phyloP scores from a whole-genome alignment of 1,140 invertebrate genomes.

The Ganaspis sp. region DNA sequence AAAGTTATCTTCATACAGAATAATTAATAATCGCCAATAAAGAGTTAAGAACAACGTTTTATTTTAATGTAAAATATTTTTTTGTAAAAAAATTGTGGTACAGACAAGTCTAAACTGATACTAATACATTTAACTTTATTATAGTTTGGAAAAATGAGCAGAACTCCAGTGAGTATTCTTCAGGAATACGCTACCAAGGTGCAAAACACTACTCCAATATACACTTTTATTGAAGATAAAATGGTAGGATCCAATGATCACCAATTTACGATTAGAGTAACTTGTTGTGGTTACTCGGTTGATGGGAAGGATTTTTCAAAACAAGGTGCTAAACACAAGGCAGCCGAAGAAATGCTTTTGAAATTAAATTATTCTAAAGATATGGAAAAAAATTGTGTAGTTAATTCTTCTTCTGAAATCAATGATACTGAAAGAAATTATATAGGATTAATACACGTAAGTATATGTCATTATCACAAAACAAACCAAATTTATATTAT shows the following conservation, averaged over 20 bases:
- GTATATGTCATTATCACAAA: slow-evolving; percentile 6
- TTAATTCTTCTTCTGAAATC: slow-evolving; percentile 38
- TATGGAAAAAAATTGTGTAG: no score
- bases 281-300: neutral
- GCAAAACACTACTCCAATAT: neutral
- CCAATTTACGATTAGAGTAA: neutral
- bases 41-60: no score
- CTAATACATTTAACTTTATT: no score
- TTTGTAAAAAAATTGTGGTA: no score
- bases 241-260: neutral
- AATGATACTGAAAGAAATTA: neutral
- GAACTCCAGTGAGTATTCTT: neutral
- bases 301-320: neutral
- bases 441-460: neutral
- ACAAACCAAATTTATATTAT: neutral
- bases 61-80: no score
- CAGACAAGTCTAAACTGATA: no score
- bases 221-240: neutral
- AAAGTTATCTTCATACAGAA: no score
- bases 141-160: neutral
- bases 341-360: slow-evolving; percentile 43
- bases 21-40: no score
- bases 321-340: neutral
- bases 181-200: neutral
- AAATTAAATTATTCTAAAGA: slow-evolving; percentile 48